Base-by-base conservation (phyloP, 2,888 invertebrate genomes). In the Rhagophthalmus giganteus region DNA sequence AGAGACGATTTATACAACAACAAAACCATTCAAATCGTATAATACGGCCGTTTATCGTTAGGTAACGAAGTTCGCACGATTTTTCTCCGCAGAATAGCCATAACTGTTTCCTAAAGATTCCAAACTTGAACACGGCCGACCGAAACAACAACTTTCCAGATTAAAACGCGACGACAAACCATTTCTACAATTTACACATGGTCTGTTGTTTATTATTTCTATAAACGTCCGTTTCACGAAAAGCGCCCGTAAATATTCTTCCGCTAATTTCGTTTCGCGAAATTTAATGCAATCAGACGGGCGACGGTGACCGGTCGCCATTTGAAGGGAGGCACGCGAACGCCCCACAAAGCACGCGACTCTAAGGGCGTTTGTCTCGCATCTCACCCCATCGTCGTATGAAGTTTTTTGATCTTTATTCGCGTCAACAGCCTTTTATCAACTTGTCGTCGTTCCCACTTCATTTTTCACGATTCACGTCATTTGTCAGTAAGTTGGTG, bases 401-500 rank as follows among this genome's bases (percentile, higher is more conserved):
- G 58, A 61, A 62, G 57, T 59, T 63, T 64, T 63, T 63, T 62
- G 67, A 66, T 70, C 67, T 67, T 68, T 64, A 69, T 71, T 67
- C 67, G 62, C 69, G 70, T 69, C 70, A 71, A 70, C 69, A 66
- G 67, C 69, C 70, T 72, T 73, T 72, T 73, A 74, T 73, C 73
- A 72, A 72, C 68, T 73, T 72, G 73, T 74, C 73, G 68, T 65
- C 67, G 68, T 69, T 68, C 67, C 69, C 67, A 71, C 72, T 72
- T 71, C 73, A 74, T 74, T 74, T 74, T 74, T 74, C 74, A 73
- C 72, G 65, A 73, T 71, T 69, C 68, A 67, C 72, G 69, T 73
- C 74, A 72, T 74, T 74, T 74, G 74, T 74, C 74, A 74, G 71
- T 70, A 67, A 70, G 72, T 72, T 71, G 68, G 69, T 63, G 68